Evolutionary conservation across 2,797 vertebrate species (phyloP), one percentile per base, ranked within the genome.

Genomic region (Scarus forsteni): DNA sequence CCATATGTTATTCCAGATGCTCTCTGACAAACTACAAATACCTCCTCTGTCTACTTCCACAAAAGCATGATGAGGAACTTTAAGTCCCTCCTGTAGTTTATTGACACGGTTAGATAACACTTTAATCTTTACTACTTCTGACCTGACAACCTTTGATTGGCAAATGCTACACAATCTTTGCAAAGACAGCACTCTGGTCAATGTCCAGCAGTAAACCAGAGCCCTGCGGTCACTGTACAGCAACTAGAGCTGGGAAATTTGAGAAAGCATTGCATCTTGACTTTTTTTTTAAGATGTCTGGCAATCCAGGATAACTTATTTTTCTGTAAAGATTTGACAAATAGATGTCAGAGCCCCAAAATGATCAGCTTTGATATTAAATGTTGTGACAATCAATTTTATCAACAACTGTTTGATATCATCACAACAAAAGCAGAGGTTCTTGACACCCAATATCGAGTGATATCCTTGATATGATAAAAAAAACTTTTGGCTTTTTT

Each of bases 161-260:
- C 13, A 9, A 58, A 36, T 5, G 43, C 10, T 53, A n/a, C 7
- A 34, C 19, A 44, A 57, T 43, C 42, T 52, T 13, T 13, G 15
- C 39, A 70, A 48, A 63, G 18, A 36, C 59, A 11, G 48, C 35
- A 49, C 1, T n/a, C 52, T 38, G 59, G 62, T 70, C 66, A 84
- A 81, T 60, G 73, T 80, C 67, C 69, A 81, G 55, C 52, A 11
- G 70, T 40, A 7, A 15, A n/a, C 12, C 10, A 13, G 10, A 34
- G 16, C 12, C 12, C 12, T 6, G 7, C 0, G 35, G 15, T 67
- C 50, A 53, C 14, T 10, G 3, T 11, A 34, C 15, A 70, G n/a
- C 9, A 35, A 6, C 50, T 51, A 44, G n/a, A 10, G n/a, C 54
- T 62, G 48, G 34, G 11, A 18, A 13, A 15, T 56, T 12, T 39